Conservation (phyloP, 2,113 vertebrate genomes). For the Cathartes aura region DNA sequence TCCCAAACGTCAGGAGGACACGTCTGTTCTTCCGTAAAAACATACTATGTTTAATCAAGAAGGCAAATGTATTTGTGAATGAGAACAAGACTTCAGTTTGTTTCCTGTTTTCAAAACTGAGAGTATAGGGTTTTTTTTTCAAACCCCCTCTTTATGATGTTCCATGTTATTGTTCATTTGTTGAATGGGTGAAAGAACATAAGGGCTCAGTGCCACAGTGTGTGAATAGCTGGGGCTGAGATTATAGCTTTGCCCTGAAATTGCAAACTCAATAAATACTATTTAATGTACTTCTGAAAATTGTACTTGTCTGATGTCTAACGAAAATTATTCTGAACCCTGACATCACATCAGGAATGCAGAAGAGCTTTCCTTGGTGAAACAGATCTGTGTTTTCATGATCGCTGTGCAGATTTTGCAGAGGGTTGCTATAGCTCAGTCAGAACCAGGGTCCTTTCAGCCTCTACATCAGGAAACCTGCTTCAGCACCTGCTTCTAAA, state of each 20-base stretch:
- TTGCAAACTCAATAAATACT: conserved; percentile 65
- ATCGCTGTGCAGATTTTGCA: neutral
- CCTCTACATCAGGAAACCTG: neutral
- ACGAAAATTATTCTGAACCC: neutral
- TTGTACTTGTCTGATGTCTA: neutral
- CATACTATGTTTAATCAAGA: neutral
- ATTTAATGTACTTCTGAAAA: conserved; percentile 54
- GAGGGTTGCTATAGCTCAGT: neutral
- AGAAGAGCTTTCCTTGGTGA: neutral
- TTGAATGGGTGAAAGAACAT: conserved; percentile 9
- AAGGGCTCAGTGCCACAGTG: neutral
- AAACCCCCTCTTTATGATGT: neutral
- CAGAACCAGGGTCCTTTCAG: neutral
- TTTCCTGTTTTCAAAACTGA: neutral
- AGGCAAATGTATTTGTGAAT: neutral
- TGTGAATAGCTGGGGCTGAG: neutral
- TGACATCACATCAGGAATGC: fast-evolving
- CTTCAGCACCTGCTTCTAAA: neutral
- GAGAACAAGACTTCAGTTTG: neutral
- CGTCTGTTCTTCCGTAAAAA: neutral
- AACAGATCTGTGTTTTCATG: neutral
- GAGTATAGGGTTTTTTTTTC: neutral
- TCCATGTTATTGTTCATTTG: conserved; percentile 9
- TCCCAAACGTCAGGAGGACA: neutral
- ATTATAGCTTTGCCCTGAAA: neutral